Conservation (phyloP, 2,797 vertebrate genomes). For the Falco rusticolus region DNA sequence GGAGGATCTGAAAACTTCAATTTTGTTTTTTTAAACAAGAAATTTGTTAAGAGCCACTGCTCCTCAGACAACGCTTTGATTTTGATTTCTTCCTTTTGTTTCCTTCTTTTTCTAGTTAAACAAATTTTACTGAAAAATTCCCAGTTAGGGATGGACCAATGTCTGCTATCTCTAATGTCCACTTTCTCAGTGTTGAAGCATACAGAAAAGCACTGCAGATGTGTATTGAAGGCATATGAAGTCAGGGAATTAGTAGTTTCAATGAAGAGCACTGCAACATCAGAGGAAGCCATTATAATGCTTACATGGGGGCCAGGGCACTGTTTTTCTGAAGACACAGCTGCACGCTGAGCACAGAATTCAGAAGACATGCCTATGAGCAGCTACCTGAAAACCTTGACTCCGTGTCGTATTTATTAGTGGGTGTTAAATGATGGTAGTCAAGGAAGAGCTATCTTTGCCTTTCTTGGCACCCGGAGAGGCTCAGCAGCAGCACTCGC, state of each 20-base stretch:
- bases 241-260: neutral
- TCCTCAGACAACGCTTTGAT: constrained; percentile 10
- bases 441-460: neutral
- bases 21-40: neutral
- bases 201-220: neutral
- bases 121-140: neutral
- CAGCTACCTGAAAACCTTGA: neutral
- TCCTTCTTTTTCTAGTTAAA: neutral
- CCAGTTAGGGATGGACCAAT: neutral
- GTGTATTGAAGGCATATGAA: neutral
- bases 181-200: neutral
- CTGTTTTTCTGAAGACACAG: neutral
- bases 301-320: neutral
- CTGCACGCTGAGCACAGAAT: neutral
- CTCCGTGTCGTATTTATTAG: neutral
- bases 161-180: neutral
- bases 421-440: neutral
- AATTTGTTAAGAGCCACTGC: neutral
- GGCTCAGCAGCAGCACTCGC: neutral
- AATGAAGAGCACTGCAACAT: neutral
- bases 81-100: constrained; percentile 3
- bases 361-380: neutral
- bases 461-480: neutral
- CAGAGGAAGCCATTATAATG: neutral
- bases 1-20: constrained; percentile 23